Evolutionary conservation across 1,140 invertebrate species (phyloP), one percentile per base, ranked within the genome.

Genomic region (Euura lappo): DNA sequence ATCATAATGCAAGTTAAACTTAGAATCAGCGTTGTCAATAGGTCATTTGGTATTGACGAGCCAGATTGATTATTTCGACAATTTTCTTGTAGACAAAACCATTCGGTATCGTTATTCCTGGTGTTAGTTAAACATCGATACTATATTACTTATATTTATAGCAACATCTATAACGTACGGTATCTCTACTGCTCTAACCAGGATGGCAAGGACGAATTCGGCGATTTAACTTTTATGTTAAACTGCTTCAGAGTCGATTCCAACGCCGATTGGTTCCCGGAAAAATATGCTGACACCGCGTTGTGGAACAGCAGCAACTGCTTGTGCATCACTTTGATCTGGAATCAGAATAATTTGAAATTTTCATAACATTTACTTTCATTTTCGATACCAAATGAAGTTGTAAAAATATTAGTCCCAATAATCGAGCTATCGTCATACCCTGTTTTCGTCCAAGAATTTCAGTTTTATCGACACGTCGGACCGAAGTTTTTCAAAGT

Each of bases 291-390:
- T 60, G 97, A 96, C 13, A 98, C 93, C 5, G 97, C 98, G 88
- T 98, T 98, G 87, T 99, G 97, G 86, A 99, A 97, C 76, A 99
- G 86, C 51, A 99, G 88, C 68, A 99, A 87, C 86, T 99, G 98
- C 85, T 98, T 99, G 86, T 98, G 97, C 97, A 99, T 99, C 75
- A 98, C 97, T 89, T 98, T 98, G 73, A 98, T 94, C 96, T 98
- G 86, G 43, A 91, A 91, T 51, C 78, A 81, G 79, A 79, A 78
- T 47, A 44, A 73, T 71, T 74, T 65, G 8, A 46, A 60, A 65
- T 10, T 28, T 28, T 28, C 28, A 28, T 28, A 28, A 28, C 28
- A 28, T 28, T 28, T 68, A 88, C 81, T 60, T 28, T 28, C 28
- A 28, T 28, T 1, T 28, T 28, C 28, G 28, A 28, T 28, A n/a